A percentile compares a stretch with the other conserved stretches of the same genome.
Conservation (phyloP, 1,140 invertebrate species). For the Lycorma delicatula region DNA sequence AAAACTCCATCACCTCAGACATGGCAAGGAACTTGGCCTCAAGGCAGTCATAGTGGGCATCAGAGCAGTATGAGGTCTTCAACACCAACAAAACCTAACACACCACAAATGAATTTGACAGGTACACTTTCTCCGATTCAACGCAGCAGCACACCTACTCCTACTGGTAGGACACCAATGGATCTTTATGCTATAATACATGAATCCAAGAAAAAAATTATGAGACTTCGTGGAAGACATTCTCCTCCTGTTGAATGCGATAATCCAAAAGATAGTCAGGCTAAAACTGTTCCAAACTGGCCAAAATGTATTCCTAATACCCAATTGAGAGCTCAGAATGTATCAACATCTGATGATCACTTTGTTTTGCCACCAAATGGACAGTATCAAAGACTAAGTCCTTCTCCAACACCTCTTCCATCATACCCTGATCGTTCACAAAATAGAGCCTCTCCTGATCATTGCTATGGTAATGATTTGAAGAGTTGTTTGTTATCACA, state of each 20-base stretch:
- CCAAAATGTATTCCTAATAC: slow-evolving; percentile 23
- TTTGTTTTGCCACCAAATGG: background rate
- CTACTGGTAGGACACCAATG: slow-evolving; percentile 62
- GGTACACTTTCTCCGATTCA: slow-evolving; percentile 25
- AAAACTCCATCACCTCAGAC: background rate
- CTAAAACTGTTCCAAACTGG: slow-evolving; percentile 3
- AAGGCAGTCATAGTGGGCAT: background rate
- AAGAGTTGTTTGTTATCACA: too few relatives aligned
- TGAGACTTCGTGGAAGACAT: slow-evolving; percentile 42
- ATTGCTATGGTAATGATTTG: too few relatives aligned
- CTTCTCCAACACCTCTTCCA: background rate
- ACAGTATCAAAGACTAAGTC: slow-evolving; percentile 3
- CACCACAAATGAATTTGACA: slow-evolving; percentile 16
- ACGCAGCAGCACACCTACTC: background rate
- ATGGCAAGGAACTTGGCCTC: slow-evolving; percentile 16
- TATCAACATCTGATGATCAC: background rate
- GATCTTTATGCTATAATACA: slow-evolving; percentile 68
- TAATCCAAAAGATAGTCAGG: background rate
- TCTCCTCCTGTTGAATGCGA: slow-evolving; percentile 8
- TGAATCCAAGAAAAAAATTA: slow-evolving; percentile 61
- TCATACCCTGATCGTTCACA: background rate
- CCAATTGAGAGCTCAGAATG: background rate
- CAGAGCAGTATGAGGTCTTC: slow-evolving; percentile 16
- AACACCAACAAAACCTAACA: slow-evolving; percentile 23
- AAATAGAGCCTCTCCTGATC: background rate